phyloP scores from a whole-genome alignment of 2,888 invertebrate species.

The Endomychus coccineus region DNA sequence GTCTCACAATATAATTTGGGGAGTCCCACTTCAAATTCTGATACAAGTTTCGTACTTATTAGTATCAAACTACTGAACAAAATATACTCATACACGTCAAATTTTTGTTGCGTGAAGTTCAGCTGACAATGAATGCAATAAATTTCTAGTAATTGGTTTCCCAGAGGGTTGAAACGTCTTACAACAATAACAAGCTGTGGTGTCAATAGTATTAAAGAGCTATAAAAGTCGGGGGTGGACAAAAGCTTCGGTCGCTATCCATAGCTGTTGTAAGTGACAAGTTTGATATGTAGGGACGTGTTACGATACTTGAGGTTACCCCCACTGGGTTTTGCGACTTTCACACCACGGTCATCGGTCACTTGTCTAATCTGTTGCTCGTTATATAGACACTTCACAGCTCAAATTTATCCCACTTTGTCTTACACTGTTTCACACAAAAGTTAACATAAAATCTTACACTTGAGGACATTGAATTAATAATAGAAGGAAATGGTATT shows the following conservation, averaged over 20 bases:
- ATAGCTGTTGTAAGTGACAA: slow-evolving; percentile 17
- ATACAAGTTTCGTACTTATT: too few relatives aligned
- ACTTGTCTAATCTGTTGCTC: slow-evolving; percentile 19
- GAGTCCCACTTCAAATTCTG: too few relatives aligned
- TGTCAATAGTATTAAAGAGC: slow-evolving; percentile 20
- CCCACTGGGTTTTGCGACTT: slow-evolving; percentile 17
- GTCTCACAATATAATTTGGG: too few relatives aligned
- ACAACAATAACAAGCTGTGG: slow-evolving; percentile 16
- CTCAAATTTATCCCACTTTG: too few relatives aligned
- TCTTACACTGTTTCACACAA: too few relatives aligned
- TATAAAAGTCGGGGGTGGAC: slow-evolving; percentile 22
- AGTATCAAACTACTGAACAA: too few relatives aligned
- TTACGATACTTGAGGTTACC: slow-evolving; percentile 30
- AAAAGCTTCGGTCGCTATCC: slow-evolving; percentile 14
- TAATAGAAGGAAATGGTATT: too few relatives aligned
- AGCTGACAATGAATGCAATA: slow-evolving; percentile 12
- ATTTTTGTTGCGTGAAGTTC: too few relatives aligned
- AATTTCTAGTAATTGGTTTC: slow-evolving; percentile 19
- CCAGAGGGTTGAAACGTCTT: slow-evolving; percentile 15
- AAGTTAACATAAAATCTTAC: too few relatives aligned
- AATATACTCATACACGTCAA: too few relatives aligned
- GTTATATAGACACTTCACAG: slow-evolving; percentile 15
- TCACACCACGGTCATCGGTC: slow-evolving; percentile 14
- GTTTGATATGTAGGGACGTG: slow-evolving; percentile 23
- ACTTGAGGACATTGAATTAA: too few relatives aligned